Evolutionary conservation across 2,888 invertebrate genomes (phyloP).

Genomic region (Ennomos erosarius): DNA sequence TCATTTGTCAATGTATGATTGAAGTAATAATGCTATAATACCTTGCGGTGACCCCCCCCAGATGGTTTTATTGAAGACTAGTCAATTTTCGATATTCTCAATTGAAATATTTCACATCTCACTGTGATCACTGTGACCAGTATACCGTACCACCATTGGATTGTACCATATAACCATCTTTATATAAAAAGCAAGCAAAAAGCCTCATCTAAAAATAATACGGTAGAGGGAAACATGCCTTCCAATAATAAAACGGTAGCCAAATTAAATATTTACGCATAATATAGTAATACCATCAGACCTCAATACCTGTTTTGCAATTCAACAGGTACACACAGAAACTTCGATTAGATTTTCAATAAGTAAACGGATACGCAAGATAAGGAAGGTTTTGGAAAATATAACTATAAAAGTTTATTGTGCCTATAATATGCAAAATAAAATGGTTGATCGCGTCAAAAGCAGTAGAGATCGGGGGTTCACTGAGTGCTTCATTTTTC

Average conservation of each 20-base stretch:
- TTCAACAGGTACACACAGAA: slow-evolving; percentile 45
- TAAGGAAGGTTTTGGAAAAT: slow-evolving; percentile 52
- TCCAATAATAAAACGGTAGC: slow-evolving; percentile 34
- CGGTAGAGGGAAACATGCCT: slow-evolving; percentile 15
- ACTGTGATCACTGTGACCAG: not conserved
- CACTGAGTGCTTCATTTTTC: slow-evolving; percentile 57
- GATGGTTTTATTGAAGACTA: no score
- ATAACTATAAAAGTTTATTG: slow-evolving; percentile 58
- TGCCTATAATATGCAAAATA: slow-evolving; percentile 58
- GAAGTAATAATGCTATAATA: no score
- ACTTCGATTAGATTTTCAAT: slow-evolving; percentile 52
- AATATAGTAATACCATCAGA: slow-evolving; percentile 44
- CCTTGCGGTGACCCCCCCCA: no score
- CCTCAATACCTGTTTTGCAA: slow-evolving; percentile 45
- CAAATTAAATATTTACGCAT: slow-evolving; percentile 44
- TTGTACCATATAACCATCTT: not conserved
- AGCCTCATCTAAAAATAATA: slow-evolving; percentile 25
- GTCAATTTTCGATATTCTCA: no score
- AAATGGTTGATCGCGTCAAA: slow-evolving; percentile 56
- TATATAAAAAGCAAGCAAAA: slow-evolving; percentile 1
- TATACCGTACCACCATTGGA: no score
- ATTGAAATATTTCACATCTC: no score
- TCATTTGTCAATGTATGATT: no score
- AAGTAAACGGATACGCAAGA: slow-evolving; percentile 49
- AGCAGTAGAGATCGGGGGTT: slow-evolving; percentile 47